Evolutionary conservation across 2,888 invertebrate genomes (phyloP).

Genomic region (Acronicta leporina): DNA sequence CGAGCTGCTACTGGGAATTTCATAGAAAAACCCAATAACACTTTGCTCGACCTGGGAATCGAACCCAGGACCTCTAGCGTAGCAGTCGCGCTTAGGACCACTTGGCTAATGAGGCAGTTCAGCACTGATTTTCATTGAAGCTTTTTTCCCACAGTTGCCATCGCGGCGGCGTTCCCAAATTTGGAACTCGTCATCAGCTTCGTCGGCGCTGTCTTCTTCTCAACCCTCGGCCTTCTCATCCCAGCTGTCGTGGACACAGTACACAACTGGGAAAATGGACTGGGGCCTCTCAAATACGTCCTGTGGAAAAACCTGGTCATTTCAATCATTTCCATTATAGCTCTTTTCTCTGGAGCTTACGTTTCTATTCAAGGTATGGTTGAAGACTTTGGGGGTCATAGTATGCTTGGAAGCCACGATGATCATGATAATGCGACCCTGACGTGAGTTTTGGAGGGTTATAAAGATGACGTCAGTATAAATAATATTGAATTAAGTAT

Average conservation of each 20-base stretch:
- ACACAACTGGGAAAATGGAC: slow-evolving; percentile 90
- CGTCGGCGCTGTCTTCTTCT: slow-evolving; percentile 94
- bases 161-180: slow-evolving; percentile 94
- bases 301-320: slow-evolving; percentile 91
- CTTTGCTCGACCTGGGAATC: too few species aligned
- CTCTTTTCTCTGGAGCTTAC: slow-evolving; percentile 78
- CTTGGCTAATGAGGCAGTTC: too few species aligned
- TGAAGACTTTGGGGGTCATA: slow-evolving; percentile 66
- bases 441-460: slow-evolving; percentile 34
- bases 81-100: too few species aligned
- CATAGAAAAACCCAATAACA: too few species aligned
- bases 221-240: slow-evolving; percentile 92
- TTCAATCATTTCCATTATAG: slow-evolving; percentile 69
- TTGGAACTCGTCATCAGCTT: slow-evolving; percentile 96
- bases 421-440: slow-evolving; percentile 50
- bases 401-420: slow-evolving; percentile 27
- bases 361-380: slow-evolving; percentile 78
- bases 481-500: not conserved
- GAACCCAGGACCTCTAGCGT: too few species aligned
- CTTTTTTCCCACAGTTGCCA: slow-evolving; percentile 85
- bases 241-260: slow-evolving; percentile 93
- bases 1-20: too few species aligned
- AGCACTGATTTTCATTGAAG: not conserved
- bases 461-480: slow-evolving; percentile 6
- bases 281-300: slow-evolving; percentile 91